Conservation (phyloP, 2,113 vertebrate species). For the Pungitius pungitius region DNA sequence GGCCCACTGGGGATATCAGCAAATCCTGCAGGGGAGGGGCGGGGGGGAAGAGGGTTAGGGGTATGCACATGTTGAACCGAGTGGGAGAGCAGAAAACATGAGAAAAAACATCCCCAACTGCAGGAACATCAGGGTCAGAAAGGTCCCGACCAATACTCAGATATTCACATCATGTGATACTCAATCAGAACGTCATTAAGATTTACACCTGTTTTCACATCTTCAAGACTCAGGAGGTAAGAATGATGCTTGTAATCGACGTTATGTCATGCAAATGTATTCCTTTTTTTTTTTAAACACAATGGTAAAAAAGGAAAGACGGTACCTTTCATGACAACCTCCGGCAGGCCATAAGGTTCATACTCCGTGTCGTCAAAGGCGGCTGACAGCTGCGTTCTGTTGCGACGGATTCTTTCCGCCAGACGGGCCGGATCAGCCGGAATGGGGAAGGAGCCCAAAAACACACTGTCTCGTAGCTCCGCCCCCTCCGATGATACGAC, state of each 20-base stretch:
- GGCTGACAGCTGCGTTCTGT: conserved; percentile 79
- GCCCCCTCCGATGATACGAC: background rate
- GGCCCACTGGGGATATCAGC: conserved; percentile 84
- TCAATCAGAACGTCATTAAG: background rate
- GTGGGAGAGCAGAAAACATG: conserved; percentile 2
- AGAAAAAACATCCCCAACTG: background rate
- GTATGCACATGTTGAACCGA: background rate
- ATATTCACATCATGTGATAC: background rate
- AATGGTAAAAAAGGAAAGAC: background rate
- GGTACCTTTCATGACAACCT: conserved; percentile 85
- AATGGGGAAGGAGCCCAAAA: conserved; percentile 77
- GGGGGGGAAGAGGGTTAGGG: background rate
- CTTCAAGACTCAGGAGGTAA: background rate
- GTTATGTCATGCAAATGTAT: background rate
- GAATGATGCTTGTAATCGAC: background rate
- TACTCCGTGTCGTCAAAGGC: conserved; percentile 85
- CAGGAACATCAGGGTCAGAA: background rate
- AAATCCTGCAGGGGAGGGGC: conserved; percentile 75
- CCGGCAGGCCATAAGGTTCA: conserved; percentile 84
- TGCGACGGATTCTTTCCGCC: conserved; percentile 79
- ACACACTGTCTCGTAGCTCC: conserved; percentile 25
- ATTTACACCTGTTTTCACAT: background rate
- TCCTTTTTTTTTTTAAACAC: background rate
- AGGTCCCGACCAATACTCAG: background rate
- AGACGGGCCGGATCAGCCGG: conserved; percentile 78